These are phyloP conservation scores for Sitta carolinensis DNA, from an alignment of 2,797 vertebrate species.

Conservation along the genomic window DNA sequence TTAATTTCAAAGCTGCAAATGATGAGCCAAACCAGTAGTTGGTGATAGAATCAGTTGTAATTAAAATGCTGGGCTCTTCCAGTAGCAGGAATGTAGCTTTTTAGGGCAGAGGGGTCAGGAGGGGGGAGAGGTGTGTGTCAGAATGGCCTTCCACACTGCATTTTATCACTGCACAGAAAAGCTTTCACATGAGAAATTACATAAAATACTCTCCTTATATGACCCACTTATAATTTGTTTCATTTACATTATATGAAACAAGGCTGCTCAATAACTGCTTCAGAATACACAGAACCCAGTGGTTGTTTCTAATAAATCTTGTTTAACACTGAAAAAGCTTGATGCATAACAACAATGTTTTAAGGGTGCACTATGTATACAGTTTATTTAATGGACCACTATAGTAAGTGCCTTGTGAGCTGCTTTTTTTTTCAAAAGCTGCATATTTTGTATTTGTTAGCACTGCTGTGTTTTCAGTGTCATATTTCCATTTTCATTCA, in stretches of 20 bases:
- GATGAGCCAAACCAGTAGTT: constrained; percentile 43
- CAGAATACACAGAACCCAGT: neutral
- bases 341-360: neutral
- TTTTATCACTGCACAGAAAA: neutral
- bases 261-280: constrained; percentile 19
- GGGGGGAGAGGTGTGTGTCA: neutral
- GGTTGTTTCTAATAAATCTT: neutral
- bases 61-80: constrained; percentile 46
- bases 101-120: neutral
- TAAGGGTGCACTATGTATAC: neutral
- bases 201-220: neutral
- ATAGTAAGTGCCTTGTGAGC: constrained; percentile 65
- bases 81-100: constrained; percentile 61
- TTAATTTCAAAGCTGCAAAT: constrained; percentile 58
- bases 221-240: constrained; percentile 4
- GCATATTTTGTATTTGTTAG: neutral
- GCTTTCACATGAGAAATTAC: neutral
- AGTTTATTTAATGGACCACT: constrained; percentile 30
- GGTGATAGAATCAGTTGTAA: constrained; percentile 14
- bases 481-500: neutral
- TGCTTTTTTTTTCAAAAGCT: constrained; percentile 25
- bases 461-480: constrained; percentile 3
- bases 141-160: neutral
- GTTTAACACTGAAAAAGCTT: constrained; percentile 1
- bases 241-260: neutral